Conservation (phyloP, 2,888 invertebrate genomes). For the Mechanitis messenoides region DNA sequence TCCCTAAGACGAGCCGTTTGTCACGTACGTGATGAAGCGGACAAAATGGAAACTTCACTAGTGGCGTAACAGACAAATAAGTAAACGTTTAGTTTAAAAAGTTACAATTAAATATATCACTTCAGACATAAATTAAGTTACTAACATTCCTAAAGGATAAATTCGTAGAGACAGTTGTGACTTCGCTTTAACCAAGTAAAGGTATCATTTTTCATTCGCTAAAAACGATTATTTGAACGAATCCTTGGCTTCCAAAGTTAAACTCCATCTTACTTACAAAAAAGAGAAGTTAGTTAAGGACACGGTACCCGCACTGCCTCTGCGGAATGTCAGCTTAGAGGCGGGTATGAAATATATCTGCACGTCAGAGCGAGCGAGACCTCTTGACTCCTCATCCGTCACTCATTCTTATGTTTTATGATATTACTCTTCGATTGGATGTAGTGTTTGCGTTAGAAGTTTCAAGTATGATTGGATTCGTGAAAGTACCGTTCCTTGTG, state of each 20-base stretch:
- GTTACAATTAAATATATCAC: neutral
- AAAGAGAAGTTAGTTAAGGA: constrained; percentile 7
- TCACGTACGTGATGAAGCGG: constrained; percentile 73
- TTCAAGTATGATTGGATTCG: constrained; percentile 27
- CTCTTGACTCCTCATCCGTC: constrained; percentile 25
- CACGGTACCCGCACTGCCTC: neutral
- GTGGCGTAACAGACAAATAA: constrained; percentile 68
- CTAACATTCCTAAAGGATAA: constrained; percentile 16
- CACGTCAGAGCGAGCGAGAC: constrained; percentile 19
- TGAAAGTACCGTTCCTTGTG: constrained; percentile 9
- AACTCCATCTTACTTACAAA: constrained; percentile 12
- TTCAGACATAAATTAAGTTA: constrained; percentile 11
- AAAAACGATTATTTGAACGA: constrained; percentile 20
- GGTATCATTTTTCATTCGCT: constrained; percentile 20
- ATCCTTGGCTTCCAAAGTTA: constrained; percentile 16
- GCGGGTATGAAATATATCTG: constrained; percentile 21
- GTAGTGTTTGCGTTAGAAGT: constrained; percentile 25
- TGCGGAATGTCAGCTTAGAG: constrained; percentile 7
- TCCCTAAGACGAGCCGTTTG: constrained; percentile 74
- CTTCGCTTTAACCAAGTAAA: constrained; percentile 10
- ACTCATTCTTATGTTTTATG: constrained; percentile 24
- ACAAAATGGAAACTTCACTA: constrained; percentile 69
- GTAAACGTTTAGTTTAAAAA: constrained; percentile 52
- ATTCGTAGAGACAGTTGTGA: constrained; percentile 2
- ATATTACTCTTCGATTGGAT: constrained; percentile 25